Base-by-base conservation (phyloP, 2,113 vertebrate genomes). In the Tachysurus vachellii region DNA sequence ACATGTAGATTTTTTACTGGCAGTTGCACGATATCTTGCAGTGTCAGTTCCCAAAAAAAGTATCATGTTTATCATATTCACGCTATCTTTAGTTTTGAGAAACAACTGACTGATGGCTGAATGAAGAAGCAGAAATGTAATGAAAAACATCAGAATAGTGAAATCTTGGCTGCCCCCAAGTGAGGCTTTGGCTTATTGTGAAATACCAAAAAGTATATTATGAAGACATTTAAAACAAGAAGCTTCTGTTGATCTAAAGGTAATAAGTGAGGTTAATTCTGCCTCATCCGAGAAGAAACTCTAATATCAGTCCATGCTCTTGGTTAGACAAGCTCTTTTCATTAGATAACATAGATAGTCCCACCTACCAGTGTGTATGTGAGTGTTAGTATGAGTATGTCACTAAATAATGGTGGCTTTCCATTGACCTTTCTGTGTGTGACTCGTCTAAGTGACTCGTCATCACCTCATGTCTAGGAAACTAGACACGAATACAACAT, bases 21-120 rank as follows among this genome's bases (percentile, higher is more conserved):
- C 82, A 86, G 42, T 16, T 66, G n/a, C 42, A 26, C 80, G 28
- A 91, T 54, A 87, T 93, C 92, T 64, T 92, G 92, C 94, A 88
- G 88, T 86, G 92, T 94, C 92, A 93, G 92, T 91, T 88, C 91
- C 91, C 91, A 90, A 91, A 93, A 53, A 54, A 77, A 42, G 0
- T 21, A 42, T 79, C 21, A 1, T 4, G 21, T 19, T 77, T 21
- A 62, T 64, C 42, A 82, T 26, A 87, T 26, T 31, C 44, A 36
- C 17, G 11, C 26, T 73, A 1, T 26, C 14, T 73, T n/a, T 50
- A 8, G n/a, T 28, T 73, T 17, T 31, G 17, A 73, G 1, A 59
- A 73, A 50, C 54, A 50, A 47, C 36, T 61, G 31, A 85, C 53
- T 3, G 19, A 10, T 0, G 19, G 16, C 1, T 5, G 7, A n/a